phyloP scores from a whole-genome alignment of 2,888 invertebrate species.

The Halictus quadricinctus region DNA sequence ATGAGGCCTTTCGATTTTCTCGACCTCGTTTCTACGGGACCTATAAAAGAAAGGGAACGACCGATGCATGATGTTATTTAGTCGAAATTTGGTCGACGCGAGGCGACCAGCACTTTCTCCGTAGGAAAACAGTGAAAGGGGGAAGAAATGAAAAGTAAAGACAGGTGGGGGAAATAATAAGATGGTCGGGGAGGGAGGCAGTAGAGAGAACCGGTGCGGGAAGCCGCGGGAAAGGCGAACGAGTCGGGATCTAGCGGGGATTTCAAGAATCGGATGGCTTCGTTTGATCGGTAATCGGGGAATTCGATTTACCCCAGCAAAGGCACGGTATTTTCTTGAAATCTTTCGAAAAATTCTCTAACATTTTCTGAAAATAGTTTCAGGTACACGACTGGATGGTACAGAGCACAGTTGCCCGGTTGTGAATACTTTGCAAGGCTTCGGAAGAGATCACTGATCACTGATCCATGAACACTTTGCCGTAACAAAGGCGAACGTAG shows the following conservation, averaged over 20 bases:
- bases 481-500: not conserved
- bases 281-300: constrained; percentile 29
- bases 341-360: not conserved
- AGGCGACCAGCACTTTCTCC: constrained; percentile 30
- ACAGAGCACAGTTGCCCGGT: not conserved
- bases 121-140: constrained; percentile 27
- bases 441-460: not conserved
- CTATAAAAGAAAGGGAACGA: not conserved
- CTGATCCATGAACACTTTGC: not conserved
- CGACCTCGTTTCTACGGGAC: not conserved
- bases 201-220: not conserved
- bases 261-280: not conserved
- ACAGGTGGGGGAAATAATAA: not conserved
- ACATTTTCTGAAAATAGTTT: not conserved
- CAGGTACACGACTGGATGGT: not conserved
- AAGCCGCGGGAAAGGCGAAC: not conserved
- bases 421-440: not conserved
- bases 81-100: constrained; percentile 1
- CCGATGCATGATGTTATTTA: not conserved
- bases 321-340: not conserved
- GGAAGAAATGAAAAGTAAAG: constrained; percentile 10
- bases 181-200: not conserved
- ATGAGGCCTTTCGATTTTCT: not conserved
- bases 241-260: constrained; percentile 45
- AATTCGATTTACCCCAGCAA: not conserved